Evolutionary conservation across 2,888 invertebrate genomes (phyloP), one percentile per base, ranked within the genome.

Genomic region (Pherbina coryleti): DNA sequence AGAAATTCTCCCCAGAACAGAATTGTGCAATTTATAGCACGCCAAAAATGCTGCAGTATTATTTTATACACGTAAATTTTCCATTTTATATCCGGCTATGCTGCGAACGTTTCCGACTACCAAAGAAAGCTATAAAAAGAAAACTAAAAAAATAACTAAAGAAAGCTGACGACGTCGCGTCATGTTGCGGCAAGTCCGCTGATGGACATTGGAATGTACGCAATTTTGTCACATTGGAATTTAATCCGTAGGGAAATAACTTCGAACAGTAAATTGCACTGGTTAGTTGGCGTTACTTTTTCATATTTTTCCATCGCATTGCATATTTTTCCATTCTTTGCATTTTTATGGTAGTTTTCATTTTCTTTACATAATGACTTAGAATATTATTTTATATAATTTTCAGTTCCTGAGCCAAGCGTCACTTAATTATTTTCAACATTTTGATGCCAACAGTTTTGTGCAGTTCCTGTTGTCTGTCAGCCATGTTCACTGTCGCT

Each of bases 1-100:
- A n/a, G n/a, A n/a, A n/a, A n/a, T n/a, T n/a, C n/a, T n/a, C n/a
- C n/a, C n/a, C n/a, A n/a, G n/a, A n/a, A 37, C 3, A 19, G 44
- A 57, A 57, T 72, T 72, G 37, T 19, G 51, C 49, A 69, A 69
- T 51, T 69, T 69, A n/a, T 17, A 70, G 53, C 3, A 31, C 55
- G 70, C 55, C 70, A 31, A 53, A 55, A 69, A 34, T 28, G 70
- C 51, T 25, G 51, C 51, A 69, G 22, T 34, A 71, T 9, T n/a
- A 31, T 55, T 67, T 49, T 51, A 2, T 37, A 3, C 11, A 60
- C 11, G 5, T 14, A 57, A 57, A 17, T 51, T 28, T 49, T 69
- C 17, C 37, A 44, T 25, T 17, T 49, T 14, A 69, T 28, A 49
- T 25, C 51, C 28, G 28, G 17, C 7, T 5, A 25, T 28, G 28